A percentile compares a stretch with the other conserved stretches of the same genome.
These are phyloP conservation scores for Dipodomys ordii DNA, from an alignment of 2,113 vertebrate species.

Conservation along the genomic window DNA sequence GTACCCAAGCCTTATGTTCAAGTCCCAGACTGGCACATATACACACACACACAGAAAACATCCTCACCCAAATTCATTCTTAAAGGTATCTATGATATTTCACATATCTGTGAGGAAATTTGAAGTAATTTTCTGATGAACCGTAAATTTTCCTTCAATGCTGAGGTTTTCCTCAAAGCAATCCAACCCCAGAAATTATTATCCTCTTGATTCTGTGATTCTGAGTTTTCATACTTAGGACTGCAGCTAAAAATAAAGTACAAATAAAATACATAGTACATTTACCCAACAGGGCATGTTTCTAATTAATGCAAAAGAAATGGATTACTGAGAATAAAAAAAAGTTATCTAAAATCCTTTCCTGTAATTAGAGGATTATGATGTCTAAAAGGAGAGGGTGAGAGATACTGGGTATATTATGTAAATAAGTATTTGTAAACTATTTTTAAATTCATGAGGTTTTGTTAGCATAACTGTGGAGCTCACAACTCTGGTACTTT, in stretches of 20 bases:
- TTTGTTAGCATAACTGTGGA: conserved; percentile 54
- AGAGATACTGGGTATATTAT: background rate
- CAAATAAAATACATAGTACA: conserved; percentile 52
- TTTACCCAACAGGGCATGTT: conserved; percentile 62
- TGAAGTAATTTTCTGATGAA: conserved; percentile 35
- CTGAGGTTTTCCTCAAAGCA: background rate
- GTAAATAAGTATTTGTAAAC: conserved; percentile 53
- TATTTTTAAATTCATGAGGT: conserved; percentile 46
- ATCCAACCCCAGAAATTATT: conserved; percentile 10
- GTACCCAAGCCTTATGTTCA: too few relatives aligned
- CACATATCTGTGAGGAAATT: background rate
- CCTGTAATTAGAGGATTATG: conserved; percentile 23
- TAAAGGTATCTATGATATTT: conserved; percentile 45
- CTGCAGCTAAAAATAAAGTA: conserved; percentile 60
- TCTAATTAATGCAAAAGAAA: conserved; percentile 66
- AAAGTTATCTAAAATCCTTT: conserved; percentile 32
- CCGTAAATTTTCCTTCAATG: conserved; percentile 32
- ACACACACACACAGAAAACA: too few relatives aligned
- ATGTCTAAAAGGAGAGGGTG: background rate
- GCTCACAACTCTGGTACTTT: conserved; percentile 28
- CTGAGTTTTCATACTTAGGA: background rate
- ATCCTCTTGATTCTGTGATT: conserved; percentile 20
- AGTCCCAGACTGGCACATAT: too few relatives aligned
- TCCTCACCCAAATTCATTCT: conserved; percentile 22
- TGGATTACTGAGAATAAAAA: conserved; percentile 29